Evolutionary conservation across 2,888 invertebrate species (phyloP).

Genomic region (Lasioglossum lativentre): DNA sequence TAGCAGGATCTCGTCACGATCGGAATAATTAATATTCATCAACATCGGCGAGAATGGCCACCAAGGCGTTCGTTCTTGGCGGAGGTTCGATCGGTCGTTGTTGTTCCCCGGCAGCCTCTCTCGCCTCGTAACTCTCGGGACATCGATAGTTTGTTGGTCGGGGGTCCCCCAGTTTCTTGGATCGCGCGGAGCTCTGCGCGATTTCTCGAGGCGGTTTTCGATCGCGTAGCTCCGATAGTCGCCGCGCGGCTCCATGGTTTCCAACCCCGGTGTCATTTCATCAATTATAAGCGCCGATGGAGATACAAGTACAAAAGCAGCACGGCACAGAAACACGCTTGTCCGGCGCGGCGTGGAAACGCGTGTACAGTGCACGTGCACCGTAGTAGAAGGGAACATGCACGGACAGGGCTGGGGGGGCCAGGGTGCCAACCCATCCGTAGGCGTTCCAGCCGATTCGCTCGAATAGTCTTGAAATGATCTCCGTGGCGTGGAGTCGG

Average conservation of each 20-base stretch:
- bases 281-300: constrained; percentile 72
- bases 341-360: constrained; percentile 5
- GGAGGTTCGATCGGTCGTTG: constrained; percentile 46
- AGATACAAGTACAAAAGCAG: constrained; percentile 58
- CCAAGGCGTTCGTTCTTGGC: constrained; percentile 62
- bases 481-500: constrained; percentile 32
- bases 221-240: constrained; percentile 9
- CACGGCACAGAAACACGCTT: constrained; percentile 34
- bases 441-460: constrained; percentile 62
- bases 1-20: constrained; percentile 67
- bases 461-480: constrained; percentile 62
- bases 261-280: constrained; percentile 71
- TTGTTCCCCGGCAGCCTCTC: not conserved
- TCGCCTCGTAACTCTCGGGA: not conserved
- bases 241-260: constrained; percentile 33
- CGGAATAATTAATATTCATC: constrained; percentile 73
- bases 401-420: constrained; percentile 31
- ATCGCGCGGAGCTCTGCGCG: not conserved
- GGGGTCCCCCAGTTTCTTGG: not conserved
- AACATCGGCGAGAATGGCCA: constrained; percentile 58
- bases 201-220: constrained; percentile 11
- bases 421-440: constrained; percentile 61
- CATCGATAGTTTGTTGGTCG: not conserved
- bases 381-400: constrained; percentile 23
- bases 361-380: constrained; percentile 11